These are phyloP conservation scores for Halocynthia roretzi DNA, from an alignment of 23 tunicate species.

Conservation along the genomic window DNA sequence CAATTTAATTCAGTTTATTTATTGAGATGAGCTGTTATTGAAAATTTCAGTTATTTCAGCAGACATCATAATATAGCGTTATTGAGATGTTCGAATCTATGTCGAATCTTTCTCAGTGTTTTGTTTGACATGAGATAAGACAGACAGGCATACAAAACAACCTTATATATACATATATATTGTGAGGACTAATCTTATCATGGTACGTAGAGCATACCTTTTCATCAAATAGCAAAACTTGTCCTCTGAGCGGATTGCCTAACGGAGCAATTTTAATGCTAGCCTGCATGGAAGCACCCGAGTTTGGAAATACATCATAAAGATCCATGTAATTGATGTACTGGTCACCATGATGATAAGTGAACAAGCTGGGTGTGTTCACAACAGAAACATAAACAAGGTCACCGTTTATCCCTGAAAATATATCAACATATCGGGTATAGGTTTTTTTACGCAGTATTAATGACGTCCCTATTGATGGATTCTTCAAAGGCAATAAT, in stretches of 20 bases:
- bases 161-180: background rate
- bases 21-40: too few relatives aligned
- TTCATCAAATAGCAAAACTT: conserved; percentile 82
- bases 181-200: background rate
- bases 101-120: too few relatives aligned
- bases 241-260: conserved; percentile 64
- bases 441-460: too few relatives aligned
- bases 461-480: too few relatives aligned
- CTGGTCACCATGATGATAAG: conserved; percentile 11
- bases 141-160: background rate
- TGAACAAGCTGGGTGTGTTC: conserved; percentile 51
- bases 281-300: conserved; percentile 61
- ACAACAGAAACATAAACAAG: conserved; percentile 37
- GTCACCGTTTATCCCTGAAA: conserved; percentile 17
- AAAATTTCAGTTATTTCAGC: too few relatives aligned
- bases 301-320: conserved; percentile 69
- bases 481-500: too few relatives aligned
- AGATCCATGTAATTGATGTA: conserved; percentile 52
- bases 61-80: too few relatives aligned
- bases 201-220: conserved; percentile 25
- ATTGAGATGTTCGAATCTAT: too few relatives aligned
- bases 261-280: conserved; percentile 74
- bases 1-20: too few relatives aligned
- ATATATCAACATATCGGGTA: background rate
- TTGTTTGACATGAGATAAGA: too few relatives aligned